These are phyloP conservation scores for Lasioglossum marginatum DNA, from an alignment of 2,888 invertebrate genomes.

Conservation along the genomic window DNA sequence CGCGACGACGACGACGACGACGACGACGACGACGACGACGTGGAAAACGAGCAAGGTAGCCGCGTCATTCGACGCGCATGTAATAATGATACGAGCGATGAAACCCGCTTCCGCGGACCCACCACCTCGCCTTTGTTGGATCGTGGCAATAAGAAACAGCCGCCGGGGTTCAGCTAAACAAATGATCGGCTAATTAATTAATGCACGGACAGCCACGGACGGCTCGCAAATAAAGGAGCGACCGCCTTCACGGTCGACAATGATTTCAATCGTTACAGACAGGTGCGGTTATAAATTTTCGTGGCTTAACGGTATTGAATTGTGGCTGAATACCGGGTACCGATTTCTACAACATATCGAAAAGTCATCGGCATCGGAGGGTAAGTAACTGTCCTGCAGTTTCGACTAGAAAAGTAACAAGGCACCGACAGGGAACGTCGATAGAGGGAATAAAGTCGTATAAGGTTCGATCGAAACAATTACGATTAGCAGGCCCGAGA, in stretches of 20 bases:
- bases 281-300: too few relatives aligned
- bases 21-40: too few relatives aligned
- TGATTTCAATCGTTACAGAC: constrained; percentile 38
- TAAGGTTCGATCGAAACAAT: constrained; percentile 14
- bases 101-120: constrained; percentile 49
- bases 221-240: constrained; percentile 65
- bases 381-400: not conserved
- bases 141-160: constrained; percentile 31
- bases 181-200: constrained; percentile 67
- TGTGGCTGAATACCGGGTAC: too few relatives aligned
- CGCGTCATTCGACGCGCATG: constrained; percentile 53
- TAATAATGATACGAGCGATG: constrained; percentile 60
- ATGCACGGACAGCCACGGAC: constrained; percentile 43
- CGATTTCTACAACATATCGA: not conserved
- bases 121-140: constrained; percentile 65
- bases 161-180: constrained; percentile 50
- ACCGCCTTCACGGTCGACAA: constrained; percentile 21
- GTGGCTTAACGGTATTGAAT: too few relatives aligned
- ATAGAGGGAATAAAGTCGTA: not conserved
- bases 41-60: constrained; percentile 36
- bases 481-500: constrained; percentile 27
- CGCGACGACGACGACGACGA: constrained; percentile 17
- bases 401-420: not conserved
- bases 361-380: not conserved
- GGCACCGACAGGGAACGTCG: not conserved